These are phyloP conservation scores for Gandaritis pyraliata DNA, from an alignment of 2,888 invertebrate genomes.

Conservation along the genomic window DNA sequence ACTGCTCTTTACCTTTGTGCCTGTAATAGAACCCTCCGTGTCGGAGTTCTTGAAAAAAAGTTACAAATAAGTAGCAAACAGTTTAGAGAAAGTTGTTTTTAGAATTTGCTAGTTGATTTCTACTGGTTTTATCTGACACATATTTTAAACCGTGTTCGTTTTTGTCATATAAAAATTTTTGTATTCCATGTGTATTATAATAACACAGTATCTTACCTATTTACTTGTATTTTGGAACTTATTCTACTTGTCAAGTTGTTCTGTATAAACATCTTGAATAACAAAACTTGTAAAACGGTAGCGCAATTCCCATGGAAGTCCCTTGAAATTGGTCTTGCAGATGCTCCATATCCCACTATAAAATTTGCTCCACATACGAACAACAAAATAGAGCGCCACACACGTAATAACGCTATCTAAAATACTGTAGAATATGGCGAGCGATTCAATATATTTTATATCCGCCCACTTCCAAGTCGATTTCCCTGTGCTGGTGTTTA, in stretches of 20 bases:
- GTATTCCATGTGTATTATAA: too few species aligned
- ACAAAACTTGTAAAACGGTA: constrained; percentile 5
- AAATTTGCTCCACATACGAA: constrained; percentile 22
- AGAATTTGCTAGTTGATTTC: constrained; percentile 6
- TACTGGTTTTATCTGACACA: too few species aligned
- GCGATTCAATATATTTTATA: constrained; percentile 53
- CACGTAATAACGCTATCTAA: constrained; percentile 24
- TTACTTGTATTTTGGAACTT: too few species aligned
- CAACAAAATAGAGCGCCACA: constrained; percentile 19
- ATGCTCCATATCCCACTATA: constrained; percentile 13
- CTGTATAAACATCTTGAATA: neutral
- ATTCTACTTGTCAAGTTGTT: constrained; percentile 2
- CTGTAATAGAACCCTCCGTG: constrained; percentile 45
- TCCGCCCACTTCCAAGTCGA: constrained; percentile 49
- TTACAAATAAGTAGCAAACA: constrained; percentile 30
- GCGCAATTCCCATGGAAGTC: constrained; percentile 13
- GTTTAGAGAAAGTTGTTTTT: constrained; percentile 20
- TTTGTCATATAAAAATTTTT: too few species aligned
- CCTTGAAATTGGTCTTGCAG: constrained; percentile 14
- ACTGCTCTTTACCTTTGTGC: constrained; percentile 54
- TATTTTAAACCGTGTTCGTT: too few species aligned
- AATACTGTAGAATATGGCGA: constrained; percentile 28
- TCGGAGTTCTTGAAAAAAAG: constrained; percentile 36
- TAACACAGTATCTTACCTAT: too few species aligned
- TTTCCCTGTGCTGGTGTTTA: constrained; percentile 54